A percentile compares a stretch with the other conserved stretches of the same genome.
phyloP scores from a whole-genome alignment of 2,888 invertebrate genomes.

The Geophilus truncorum region DNA sequence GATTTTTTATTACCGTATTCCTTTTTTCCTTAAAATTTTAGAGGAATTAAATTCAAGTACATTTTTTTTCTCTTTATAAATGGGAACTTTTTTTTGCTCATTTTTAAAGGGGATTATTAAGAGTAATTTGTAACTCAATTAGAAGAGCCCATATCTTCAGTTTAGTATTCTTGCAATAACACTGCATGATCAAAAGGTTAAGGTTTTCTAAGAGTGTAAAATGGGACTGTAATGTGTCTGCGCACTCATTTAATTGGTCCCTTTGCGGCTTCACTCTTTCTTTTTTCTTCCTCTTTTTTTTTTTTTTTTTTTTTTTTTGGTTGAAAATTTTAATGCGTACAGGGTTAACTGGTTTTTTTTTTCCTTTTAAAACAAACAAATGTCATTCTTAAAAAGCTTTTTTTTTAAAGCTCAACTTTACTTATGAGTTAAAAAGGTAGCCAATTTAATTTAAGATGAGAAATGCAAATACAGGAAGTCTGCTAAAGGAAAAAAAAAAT shows the following conservation, averaged over 20 bases:
- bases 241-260: not conserved
- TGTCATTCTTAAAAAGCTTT: not conserved
- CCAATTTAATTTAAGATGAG: no score
- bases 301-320: no score
- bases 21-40: not conserved
- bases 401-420: not conserved
- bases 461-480: no score
- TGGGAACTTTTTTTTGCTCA: not conserved
- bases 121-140: not conserved
- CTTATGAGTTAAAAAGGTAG: not conserved
- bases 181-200: not conserved
- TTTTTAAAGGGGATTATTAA: not conserved
- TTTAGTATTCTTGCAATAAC: not conserved
- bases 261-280: not conserved
- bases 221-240: not conserved
- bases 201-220: not conserved
- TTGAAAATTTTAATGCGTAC: not conserved
- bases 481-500: no score
- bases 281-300: no score
- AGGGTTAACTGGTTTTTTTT: not conserved
- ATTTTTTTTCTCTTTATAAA: not conserved
- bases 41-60: not conserved
- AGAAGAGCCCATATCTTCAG: not conserved
- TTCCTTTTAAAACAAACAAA: not conserved
- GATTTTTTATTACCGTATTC: not conserved